Evolutionary conservation across 2,888 invertebrate genomes (phyloP).

Genomic region (Folsomia manolachei): DNA sequence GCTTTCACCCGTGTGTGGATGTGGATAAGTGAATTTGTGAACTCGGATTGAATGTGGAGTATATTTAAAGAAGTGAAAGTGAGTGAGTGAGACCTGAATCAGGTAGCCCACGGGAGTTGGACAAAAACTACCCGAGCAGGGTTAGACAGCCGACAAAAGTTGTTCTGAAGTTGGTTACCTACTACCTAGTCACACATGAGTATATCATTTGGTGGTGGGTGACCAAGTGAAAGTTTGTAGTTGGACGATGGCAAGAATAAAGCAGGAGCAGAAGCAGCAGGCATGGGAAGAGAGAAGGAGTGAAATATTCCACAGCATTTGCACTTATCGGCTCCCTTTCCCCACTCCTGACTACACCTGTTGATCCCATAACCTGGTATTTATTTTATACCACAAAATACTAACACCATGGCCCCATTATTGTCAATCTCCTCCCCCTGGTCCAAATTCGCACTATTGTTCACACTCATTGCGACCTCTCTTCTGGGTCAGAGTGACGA

Average conservation of each 20-base stretch:
- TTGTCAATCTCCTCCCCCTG: background rate
- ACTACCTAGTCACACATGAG: background rate
- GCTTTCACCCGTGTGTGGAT: background rate
- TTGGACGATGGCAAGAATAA: background rate
- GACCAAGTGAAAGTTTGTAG: background rate
- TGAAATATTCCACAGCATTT: background rate
- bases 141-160: background rate
- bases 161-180: background rate
- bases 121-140: background rate
- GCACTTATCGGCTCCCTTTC: background rate
- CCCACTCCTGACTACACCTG: background rate
- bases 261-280: no score
- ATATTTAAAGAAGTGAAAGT: no score
- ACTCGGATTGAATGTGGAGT: background rate
- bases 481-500: constrained; percentile 21
- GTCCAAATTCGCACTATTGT: background rate
- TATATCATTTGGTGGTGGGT: background rate
- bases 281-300: no score
- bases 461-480: background rate
- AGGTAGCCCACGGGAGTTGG: background rate
- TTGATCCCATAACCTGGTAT: background rate
- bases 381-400: background rate
- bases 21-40: background rate
- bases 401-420: background rate
- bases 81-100: background rate